Evolutionary conservation across 1,140 invertebrate species (phyloP).

Genomic region (Drosophila mayri): DNA sequence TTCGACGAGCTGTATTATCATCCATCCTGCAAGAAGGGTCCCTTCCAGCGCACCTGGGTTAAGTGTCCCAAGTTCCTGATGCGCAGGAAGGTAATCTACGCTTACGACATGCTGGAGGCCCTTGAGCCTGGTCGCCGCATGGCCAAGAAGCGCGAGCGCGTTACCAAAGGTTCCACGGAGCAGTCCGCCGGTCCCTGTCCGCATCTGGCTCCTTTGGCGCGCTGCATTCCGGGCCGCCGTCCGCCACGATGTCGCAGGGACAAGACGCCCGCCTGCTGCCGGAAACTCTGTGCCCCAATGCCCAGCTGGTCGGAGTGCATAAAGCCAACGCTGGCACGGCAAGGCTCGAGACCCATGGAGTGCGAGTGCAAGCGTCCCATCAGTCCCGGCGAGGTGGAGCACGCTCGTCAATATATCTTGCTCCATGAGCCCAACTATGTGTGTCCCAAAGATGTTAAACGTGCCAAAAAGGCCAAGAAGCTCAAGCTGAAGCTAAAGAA

Average conservation of each 20-base stretch:
- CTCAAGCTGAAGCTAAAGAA: neutral
- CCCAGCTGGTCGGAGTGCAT: conserved; percentile 57
- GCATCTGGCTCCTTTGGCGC: conserved; percentile 16
- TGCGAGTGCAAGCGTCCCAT: conserved; percentile 34
- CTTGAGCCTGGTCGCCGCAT: conserved; percentile 3
- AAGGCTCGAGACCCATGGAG: neutral
- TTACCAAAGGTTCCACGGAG: neutral
- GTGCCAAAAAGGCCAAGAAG: neutral
- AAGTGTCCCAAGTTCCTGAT: conserved; percentile 44
- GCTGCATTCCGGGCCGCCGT: conserved; percentile 19
- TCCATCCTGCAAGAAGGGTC: conserved; percentile 32
- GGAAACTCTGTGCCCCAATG: conserved; percentile 34
- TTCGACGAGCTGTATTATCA: conserved; percentile 53
- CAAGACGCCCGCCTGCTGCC: conserved; percentile 30
- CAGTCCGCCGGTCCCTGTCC: conserved; percentile 11
- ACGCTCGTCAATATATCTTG: conserved; percentile 1
- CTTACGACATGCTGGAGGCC: conserved; percentile 24
- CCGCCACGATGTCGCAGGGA: conserved; percentile 30
- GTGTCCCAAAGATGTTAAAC: conserved; percentile 11
- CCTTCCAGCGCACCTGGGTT: conserved; percentile 49
- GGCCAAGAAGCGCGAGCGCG: conserved; percentile 4
- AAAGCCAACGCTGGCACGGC: conserved; percentile 8
- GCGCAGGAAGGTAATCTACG: conserved; percentile 23
- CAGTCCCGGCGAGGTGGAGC: conserved; percentile 19
- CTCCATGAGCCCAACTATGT: conserved; percentile 8